phyloP scores from a whole-genome alignment of 2,797 vertebrate genomes.

The Rhyacichthys aspro region DNA sequence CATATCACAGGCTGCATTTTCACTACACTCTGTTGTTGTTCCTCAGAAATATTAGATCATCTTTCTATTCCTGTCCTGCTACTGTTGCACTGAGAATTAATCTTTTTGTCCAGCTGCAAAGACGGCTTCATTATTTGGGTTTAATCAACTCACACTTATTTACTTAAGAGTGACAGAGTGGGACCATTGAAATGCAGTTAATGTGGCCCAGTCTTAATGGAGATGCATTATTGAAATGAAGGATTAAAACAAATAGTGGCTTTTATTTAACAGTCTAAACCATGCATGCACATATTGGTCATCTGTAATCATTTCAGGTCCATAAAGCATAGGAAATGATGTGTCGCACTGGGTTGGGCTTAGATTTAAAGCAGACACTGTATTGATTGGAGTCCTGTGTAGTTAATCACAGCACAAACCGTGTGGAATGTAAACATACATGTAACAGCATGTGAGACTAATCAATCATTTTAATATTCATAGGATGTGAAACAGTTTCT shows the following conservation, averaged over 20 bases:
- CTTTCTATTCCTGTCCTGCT: slow-evolving; percentile 15
- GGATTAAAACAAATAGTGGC: slow-evolving; percentile 54
- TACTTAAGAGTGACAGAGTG: slow-evolving; percentile 31
- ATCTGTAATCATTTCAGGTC: slow-evolving; percentile 43
- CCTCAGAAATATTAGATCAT: slow-evolving; percentile 39
- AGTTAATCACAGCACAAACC: slow-evolving; percentile 55
- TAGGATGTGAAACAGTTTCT: not conserved
- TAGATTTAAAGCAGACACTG: slow-evolving; percentile 47
- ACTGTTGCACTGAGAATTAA: slow-evolving; percentile 22
- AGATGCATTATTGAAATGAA: slow-evolving; percentile 37
- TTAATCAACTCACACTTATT: slow-evolving; percentile 42
- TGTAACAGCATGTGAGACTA: slow-evolving; percentile 31
- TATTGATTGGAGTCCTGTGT: slow-evolving; percentile 48
- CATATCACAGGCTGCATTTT: slow-evolving; percentile 40
- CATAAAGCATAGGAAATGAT: slow-evolving; percentile 60
- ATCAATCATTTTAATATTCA: slow-evolving; percentile 31
- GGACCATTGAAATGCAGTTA: slow-evolving; percentile 35
- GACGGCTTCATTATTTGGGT: slow-evolving; percentile 36
- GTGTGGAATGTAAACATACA: slow-evolving; percentile 24
- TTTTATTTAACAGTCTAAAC: slow-evolving; percentile 41
- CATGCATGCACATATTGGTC: slow-evolving; percentile 41
- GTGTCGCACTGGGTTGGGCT: slow-evolving; percentile 42
- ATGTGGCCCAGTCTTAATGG: slow-evolving; percentile 48
- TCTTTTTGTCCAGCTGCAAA: slow-evolving; percentile 28
- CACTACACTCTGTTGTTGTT: slow-evolving; percentile 36